Conservation (phyloP, 2,113 vertebrate genomes). For the Microcebus lehilahytsara region DNA sequence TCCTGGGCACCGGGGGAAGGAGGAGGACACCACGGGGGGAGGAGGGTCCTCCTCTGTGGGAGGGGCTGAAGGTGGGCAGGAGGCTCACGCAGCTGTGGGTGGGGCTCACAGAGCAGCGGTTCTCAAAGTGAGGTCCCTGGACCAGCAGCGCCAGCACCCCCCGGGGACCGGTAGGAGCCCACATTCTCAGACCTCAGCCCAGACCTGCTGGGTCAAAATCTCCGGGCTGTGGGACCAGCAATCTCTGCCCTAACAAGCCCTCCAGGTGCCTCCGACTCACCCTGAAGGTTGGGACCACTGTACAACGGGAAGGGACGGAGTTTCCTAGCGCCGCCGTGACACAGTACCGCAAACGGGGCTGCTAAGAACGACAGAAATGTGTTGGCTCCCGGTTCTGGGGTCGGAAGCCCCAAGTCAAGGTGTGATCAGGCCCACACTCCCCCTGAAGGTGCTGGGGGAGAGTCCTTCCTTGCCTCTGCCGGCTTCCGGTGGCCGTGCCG, state of each 20-base stretch:
- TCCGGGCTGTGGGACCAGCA: background rate
- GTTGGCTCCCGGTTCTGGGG: background rate
- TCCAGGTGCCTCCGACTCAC: background rate
- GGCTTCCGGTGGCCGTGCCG: accelerated
- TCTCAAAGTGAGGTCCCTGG: background rate
- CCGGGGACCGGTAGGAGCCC: background rate
- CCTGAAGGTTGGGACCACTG: background rate
- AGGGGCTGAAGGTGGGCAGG: background rate
- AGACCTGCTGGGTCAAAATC: background rate
- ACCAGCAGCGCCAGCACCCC: too few species aligned
- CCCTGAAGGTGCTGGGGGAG: background rate
- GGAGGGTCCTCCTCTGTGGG: background rate
- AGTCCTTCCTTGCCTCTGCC: background rate
- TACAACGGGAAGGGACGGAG: accelerated
- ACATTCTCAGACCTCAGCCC: background rate
- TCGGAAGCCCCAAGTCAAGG: background rate
- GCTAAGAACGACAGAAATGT: background rate
- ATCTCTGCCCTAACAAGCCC: background rate
- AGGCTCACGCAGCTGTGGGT: background rate
- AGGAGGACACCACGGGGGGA: too few species aligned
- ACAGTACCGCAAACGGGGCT: background rate
- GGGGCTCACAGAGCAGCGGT: background rate
- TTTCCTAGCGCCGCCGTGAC: background rate
- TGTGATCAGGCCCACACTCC: accelerated
- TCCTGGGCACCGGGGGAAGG: background rate